Percentiles rank a stretch among this genome's conserved stretches.
Conservation (phyloP, 2,888 invertebrate species). For the Tuta absoluta region DNA sequence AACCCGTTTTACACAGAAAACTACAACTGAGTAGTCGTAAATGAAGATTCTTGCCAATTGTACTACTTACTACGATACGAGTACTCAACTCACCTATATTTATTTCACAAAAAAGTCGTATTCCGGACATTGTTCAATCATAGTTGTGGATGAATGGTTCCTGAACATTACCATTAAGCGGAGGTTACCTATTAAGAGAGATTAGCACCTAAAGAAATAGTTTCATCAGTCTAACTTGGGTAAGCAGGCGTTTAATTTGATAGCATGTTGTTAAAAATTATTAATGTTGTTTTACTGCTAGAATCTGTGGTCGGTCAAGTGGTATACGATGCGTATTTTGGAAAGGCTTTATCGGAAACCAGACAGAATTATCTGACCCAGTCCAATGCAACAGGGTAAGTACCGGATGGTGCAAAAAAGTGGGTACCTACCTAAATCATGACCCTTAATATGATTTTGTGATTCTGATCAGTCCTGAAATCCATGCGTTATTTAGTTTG, state of each 20-base stretch:
- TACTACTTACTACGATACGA: neutral
- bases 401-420: neutral
- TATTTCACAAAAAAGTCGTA: neutral
- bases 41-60: no score
- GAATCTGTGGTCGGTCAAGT: slow-evolving; percentile 26
- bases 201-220: neutral
- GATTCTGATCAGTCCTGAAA: no score
- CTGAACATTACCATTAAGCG: neutral
- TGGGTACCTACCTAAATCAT: no score
- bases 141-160: neutral
- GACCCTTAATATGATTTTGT: neutral
- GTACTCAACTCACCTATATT: neutral
- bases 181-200: neutral
- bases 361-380: neutral
- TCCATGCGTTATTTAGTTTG: no score
- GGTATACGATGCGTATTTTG: slow-evolving; percentile 47
- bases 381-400: slow-evolving; percentile 3
- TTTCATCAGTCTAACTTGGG: neutral
- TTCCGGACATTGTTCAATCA: neutral
- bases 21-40: no score
- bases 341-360: slow-evolving; percentile 37
- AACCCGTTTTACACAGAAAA: no score
- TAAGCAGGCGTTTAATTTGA: neutral
- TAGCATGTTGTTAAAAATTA: slow-evolving; percentile 12
- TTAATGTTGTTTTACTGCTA: neutral